Percentiles rank a stretch among this genome's conserved stretches.
Evolutionary conservation across 1,140 invertebrate genomes (phyloP).

Genomic region (Hycleus phaleratus): DNA sequence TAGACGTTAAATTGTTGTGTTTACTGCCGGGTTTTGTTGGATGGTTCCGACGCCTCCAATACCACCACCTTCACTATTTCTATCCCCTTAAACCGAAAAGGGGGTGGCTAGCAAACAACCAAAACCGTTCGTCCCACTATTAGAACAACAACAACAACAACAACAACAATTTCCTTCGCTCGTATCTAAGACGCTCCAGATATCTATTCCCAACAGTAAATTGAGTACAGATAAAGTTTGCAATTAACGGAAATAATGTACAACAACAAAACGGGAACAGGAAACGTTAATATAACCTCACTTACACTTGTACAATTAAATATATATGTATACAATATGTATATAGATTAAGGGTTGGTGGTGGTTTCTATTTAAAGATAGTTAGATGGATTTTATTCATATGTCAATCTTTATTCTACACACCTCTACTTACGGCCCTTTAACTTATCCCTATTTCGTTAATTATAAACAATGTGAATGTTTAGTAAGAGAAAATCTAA

Average conservation of each 20-base stretch:
- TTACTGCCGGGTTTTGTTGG: conserved; percentile 8
- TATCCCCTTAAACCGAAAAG: not conserved
- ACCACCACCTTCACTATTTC: not conserved
- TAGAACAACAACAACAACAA: conserved; percentile 1
- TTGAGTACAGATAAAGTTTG: conserved; percentile 20
- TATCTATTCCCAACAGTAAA: conserved; percentile 22
- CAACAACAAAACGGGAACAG: not conserved
- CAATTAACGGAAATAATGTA: conserved; percentile 28
- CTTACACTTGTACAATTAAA: no score
- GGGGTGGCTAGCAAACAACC: not conserved
- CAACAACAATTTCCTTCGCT: not conserved
- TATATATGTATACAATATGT: no score
- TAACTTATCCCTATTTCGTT: no score
- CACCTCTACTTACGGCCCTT: no score
- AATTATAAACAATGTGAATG: no score
- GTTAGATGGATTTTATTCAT: no score
- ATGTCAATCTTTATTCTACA: no score
- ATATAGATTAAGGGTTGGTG: no score
- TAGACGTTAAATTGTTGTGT: conserved; percentile 23
- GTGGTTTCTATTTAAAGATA: no score
- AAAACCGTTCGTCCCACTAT: not conserved
- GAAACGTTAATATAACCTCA: no score
- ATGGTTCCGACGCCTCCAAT: not conserved
- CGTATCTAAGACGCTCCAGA: conserved; percentile 15
- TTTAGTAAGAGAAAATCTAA: not conserved